Evolutionary conservation across 2,113 vertebrate genomes (phyloP), one percentile per base, ranked within the genome.

Genomic region (Zootoca vivipara): DNA sequence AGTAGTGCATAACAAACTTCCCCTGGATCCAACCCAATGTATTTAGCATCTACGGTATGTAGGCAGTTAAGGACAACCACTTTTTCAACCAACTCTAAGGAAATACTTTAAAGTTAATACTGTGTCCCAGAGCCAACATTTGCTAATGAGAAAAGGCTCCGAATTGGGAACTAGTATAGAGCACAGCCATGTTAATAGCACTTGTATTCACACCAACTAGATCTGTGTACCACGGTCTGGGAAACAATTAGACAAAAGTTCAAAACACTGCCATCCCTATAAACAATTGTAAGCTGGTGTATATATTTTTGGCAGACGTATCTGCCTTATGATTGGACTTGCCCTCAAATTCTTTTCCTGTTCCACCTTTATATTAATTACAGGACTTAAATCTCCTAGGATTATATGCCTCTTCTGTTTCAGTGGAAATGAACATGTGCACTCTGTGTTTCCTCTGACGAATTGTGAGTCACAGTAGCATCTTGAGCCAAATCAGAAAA

Each of bases 351-450:
- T 1, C 87, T 93, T 90, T 88, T 93, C 78, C 69, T 89, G 88
- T 89, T 92, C 69, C 12, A 28, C 42, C 5, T 86, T 85, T 90
- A 79, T 87, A 87, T 56, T 91, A 91, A 87, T 89, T 56, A 75
- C 77, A 58, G 79, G 85, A 42, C 88, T 92, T 90, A 84, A 82
- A 87, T 84, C 79, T 85, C 82, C 28, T 78, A 82, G 84, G 83
- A 91, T 78, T 91, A 83, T 64, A 90, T 13, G 75, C 46, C 78
- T 64, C 38, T 86, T 91, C 88, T 89, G 87, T 89, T 91, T 91
- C 70, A 87, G n/a, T 89, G 69, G 33, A 89, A 91, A 28, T 80
- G 88, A 90, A 73, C 62, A 8, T 86, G 46, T 70, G 64, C 72
- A 15, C 26, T 12, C 1, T 87, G 33, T 87, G 33, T 64, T 91